These are phyloP conservation scores for Pogonognathellus flavescens DNA, from an alignment of 1,140 invertebrate species.

Conservation along the genomic window DNA sequence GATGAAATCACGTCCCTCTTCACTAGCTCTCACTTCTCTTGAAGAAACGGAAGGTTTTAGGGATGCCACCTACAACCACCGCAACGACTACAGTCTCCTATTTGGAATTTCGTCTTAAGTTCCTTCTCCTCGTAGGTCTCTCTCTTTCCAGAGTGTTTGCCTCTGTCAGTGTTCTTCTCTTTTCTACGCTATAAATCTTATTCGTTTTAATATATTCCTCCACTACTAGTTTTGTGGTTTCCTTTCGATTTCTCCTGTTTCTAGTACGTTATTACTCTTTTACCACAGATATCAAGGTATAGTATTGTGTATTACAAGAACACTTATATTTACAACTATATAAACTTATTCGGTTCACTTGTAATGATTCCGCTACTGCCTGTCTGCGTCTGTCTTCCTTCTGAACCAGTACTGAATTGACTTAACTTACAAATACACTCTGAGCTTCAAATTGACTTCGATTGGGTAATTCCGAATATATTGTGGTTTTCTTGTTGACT, in stretches of 20 bases:
- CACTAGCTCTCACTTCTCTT: not conserved
- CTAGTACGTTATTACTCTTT: too few relatives aligned
- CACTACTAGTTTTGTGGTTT: too few relatives aligned
- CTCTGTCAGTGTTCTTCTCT: not conserved
- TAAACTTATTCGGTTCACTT: not conserved
- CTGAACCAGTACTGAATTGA: not conserved
- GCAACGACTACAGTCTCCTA: too few relatives aligned
- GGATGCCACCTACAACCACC: too few relatives aligned
- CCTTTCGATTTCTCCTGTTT: too few relatives aligned
- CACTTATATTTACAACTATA: not conserved
- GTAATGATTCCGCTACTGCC: not conserved
- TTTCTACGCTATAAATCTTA: not conserved
- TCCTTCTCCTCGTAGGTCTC: too few relatives aligned
- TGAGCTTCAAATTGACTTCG: not conserved
- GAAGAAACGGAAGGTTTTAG: not conserved
- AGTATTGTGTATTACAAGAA: too few relatives aligned
- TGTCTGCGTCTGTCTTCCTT: not conserved
- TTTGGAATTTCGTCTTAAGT: too few relatives aligned
- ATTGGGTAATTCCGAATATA: not conserved
- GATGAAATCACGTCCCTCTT: slow-evolving; percentile 44
- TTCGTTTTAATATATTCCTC: not conserved
- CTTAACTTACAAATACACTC: not conserved
- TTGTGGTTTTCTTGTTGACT: not conserved
- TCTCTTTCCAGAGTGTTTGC: too few relatives aligned
- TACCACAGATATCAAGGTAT: too few relatives aligned